These are phyloP conservation scores for Tenualosa thibaudeaui DNA, from an alignment of 2,797 vertebrate species.

Conservation along the genomic window DNA sequence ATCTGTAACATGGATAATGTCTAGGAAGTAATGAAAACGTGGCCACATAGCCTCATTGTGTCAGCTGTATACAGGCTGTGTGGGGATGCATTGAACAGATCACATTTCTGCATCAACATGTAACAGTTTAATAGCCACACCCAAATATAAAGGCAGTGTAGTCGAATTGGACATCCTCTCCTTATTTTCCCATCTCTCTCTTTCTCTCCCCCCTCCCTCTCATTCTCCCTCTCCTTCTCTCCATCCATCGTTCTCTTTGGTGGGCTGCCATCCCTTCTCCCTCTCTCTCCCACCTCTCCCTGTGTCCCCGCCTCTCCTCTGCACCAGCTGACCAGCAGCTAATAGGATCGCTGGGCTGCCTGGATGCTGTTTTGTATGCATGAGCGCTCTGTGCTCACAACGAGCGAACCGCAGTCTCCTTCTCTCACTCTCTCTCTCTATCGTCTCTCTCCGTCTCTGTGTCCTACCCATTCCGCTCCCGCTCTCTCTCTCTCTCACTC, in stretches of 20 bases:
- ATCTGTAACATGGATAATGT: not conserved
- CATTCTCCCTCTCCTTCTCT: constrained; percentile 32
- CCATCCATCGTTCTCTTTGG: constrained; percentile 38
- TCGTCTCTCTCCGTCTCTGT: constrained; percentile 59
- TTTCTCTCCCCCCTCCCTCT: constrained; percentile 24
- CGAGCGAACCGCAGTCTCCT: constrained; percentile 74
- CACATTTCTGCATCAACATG: constrained; percentile 6
- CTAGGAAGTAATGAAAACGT: not conserved
- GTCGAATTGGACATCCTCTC: constrained; percentile 59
- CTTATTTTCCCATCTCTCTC: not conserved
- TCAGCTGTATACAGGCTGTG: not conserved
- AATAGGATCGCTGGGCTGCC: constrained; percentile 60
- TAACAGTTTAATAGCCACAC: constrained; percentile 35
- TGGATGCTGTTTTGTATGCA: constrained; percentile 54
- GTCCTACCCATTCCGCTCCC: constrained; percentile 57
- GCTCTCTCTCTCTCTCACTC: constrained; percentile 48
- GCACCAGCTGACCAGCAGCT: constrained; percentile 69
- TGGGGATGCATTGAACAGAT: not conserved
- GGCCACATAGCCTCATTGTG: not conserved
- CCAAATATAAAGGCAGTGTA: constrained; percentile 30
- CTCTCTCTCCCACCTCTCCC: constrained; percentile 40
- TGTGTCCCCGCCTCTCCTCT: not conserved
- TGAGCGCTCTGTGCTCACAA: constrained; percentile 68
- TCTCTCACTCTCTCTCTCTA: constrained; percentile 59
- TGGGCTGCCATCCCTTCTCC: constrained; percentile 56